Evolutionary conservation across 1,140 invertebrate species (phyloP).

Genomic region (Brachionus rubens): DNA sequence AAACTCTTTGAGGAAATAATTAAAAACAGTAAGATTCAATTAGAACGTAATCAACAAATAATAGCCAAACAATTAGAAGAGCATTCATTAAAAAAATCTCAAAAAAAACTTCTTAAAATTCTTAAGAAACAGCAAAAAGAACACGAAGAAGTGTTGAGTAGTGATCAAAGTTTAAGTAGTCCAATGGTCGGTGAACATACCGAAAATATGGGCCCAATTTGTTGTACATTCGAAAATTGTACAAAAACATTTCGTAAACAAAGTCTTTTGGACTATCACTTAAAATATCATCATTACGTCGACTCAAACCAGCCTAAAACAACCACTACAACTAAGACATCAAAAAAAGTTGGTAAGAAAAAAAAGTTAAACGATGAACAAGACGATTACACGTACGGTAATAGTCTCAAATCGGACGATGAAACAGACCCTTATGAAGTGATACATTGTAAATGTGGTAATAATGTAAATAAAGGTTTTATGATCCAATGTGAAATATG

Average conservation of each 20-base stretch:
- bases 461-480: conserved; percentile 33
- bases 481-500: conserved; percentile 43
- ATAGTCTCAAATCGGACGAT: conserved; percentile 1
- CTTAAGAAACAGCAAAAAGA: background rate
- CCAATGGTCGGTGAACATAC: background rate
- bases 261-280: conserved; percentile 36
- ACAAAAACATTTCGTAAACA: conserved; percentile 36
- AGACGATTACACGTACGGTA: background rate
- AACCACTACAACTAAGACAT: background rate
- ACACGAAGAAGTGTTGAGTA: background rate
- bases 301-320: background rate
- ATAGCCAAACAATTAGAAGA: conserved; percentile 25
- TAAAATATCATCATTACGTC: conserved; percentile 38
- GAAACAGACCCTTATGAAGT: conserved; percentile 37
- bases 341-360: background rate
- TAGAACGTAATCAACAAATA: background rate
- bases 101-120: conserved; percentile 27
- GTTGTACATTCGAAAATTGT: conserved; percentile 16
- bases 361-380: background rate
- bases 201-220: background rate
- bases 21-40: background rate
- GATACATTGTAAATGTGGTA: conserved; percentile 24
- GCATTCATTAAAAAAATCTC: conserved; percentile 9
- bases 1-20: conserved; percentile 15
- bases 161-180: background rate